Conservation (phyloP, 2,888 invertebrate genomes). For the Galerucella nymphaeae region DNA sequence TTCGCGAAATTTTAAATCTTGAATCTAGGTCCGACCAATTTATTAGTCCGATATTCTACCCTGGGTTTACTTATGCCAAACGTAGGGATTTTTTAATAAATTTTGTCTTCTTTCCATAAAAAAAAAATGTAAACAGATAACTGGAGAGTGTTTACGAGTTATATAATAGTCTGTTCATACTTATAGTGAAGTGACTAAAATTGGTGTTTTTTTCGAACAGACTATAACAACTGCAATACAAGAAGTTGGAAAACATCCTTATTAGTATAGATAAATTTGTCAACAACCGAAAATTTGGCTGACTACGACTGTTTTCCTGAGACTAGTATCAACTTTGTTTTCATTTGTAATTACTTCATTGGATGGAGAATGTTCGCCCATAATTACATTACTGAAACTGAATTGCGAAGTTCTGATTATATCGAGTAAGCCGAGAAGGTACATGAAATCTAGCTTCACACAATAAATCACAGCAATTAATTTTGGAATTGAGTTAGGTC, state of each 20-base stretch:
- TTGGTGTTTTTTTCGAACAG: too few species aligned
- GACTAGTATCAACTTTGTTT: slow-evolving; percentile 1
- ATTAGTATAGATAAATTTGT: not conserved
- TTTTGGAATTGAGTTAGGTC: slow-evolving; percentile 8
- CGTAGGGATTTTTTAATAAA: slow-evolving; percentile 6
- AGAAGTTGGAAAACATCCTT: not conserved
- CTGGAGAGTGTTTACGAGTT: not conserved
- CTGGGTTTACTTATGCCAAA: not conserved
- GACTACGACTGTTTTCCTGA: slow-evolving; percentile 6
- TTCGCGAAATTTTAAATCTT: slow-evolving; percentile 6
- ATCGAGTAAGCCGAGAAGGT: slow-evolving; percentile 13
- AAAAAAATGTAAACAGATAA: not conserved
- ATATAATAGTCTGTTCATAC: too few species aligned
- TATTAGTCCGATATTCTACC: slow-evolving; percentile 1
- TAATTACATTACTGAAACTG: slow-evolving; percentile 16
- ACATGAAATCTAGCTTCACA: slow-evolving; percentile 14
- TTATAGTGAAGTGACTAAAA: too few species aligned
- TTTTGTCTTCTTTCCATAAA: not conserved
- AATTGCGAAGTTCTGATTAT: slow-evolving; percentile 20
- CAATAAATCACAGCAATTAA: slow-evolving; percentile 18
- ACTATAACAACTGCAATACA: not conserved
- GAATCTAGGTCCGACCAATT: not conserved
- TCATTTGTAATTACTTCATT: slow-evolving; percentile 12
- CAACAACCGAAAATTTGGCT: slow-evolving; percentile 2
- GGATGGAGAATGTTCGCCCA: slow-evolving; percentile 11